These are phyloP conservation scores for Phaethon lepturus DNA, from an alignment of 2,113 vertebrate species.

Conservation along the genomic window DNA sequence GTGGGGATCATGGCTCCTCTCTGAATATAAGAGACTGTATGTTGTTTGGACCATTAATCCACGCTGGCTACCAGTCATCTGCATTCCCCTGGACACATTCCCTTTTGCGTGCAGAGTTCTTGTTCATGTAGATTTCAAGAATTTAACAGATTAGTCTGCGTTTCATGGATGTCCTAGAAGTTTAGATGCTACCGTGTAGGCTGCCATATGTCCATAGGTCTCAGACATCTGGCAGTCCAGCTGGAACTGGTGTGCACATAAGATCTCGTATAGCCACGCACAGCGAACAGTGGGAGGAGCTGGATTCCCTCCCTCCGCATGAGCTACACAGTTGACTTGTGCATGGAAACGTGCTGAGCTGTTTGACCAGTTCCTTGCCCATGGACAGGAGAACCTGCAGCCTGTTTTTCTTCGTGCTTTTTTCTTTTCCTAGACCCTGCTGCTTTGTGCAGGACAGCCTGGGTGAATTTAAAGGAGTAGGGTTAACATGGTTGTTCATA, in stretches of 20 bases:
- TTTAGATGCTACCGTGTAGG: neutral
- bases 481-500: neutral
- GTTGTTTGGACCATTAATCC: neutral
- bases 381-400: neutral
- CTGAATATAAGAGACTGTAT: neutral
- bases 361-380: neutral
- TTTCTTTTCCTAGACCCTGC: neutral
- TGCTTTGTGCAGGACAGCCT: neutral
- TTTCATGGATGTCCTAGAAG: constrained; percentile 18
- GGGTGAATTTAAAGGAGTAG: neutral
- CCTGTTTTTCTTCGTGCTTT: neutral
- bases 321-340: neutral
- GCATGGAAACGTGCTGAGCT: neutral
- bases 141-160: constrained; percentile 26
- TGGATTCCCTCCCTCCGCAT: neutral
- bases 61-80: neutral
- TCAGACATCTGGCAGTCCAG: constrained; percentile 51
- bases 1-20: neutral
- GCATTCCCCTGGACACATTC: neutral
- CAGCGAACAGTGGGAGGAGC: neutral
- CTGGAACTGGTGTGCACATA: constrained; percentile 25
- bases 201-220: constrained; percentile 39
- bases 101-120: neutral
- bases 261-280: accelerated
- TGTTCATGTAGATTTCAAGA: neutral